These are phyloP conservation scores for Drosophila orosa DNA, from an alignment of 1,140 invertebrate species.

Conservation along the genomic window DNA sequence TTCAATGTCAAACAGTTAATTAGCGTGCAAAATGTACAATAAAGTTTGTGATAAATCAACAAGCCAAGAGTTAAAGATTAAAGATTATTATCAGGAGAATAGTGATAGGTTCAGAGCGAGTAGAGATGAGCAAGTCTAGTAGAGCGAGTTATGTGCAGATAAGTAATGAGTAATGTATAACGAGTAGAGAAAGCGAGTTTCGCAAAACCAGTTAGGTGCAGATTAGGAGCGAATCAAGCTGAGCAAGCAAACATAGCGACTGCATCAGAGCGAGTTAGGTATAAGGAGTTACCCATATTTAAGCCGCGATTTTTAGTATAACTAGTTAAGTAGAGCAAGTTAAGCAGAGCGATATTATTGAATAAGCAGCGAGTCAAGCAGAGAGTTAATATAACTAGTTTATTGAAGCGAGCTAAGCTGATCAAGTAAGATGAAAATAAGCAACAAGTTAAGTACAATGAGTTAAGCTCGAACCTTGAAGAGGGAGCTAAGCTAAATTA, in stretches of 20 bases:
- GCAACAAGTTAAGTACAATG: neutral
- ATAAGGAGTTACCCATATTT: too few relatives aligned
- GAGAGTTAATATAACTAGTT: neutral
- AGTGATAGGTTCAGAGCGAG: neutral
- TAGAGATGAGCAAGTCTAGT: neutral
- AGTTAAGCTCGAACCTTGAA: too few relatives aligned
- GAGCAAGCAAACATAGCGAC: too few relatives aligned
- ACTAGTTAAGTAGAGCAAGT: neutral
- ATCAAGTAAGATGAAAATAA: neutral
- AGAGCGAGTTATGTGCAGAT: neutral
- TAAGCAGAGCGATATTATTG: neutral
- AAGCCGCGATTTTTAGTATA: too few relatives aligned
- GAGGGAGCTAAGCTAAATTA: too few relatives aligned
- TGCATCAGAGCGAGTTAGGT: neutral
- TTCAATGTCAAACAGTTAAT: conserved; percentile 10
- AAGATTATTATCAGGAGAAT: neutral
- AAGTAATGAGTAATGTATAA: too few relatives aligned
- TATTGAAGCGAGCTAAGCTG: neutral
- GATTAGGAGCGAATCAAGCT: too few relatives aligned
- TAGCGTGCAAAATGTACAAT: conserved; percentile 6
- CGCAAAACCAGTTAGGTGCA: too few relatives aligned
- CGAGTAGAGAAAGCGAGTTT: too few relatives aligned
- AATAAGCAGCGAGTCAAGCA: neutral
- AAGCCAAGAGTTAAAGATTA: too few relatives aligned
- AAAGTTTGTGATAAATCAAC: neutral